Percentiles rank a stretch among this genome's conserved stretches.
Evolutionary conservation across 2,888 invertebrate genomes (phyloP).

Genomic region (Chrysotoxum bicinctum): DNA sequence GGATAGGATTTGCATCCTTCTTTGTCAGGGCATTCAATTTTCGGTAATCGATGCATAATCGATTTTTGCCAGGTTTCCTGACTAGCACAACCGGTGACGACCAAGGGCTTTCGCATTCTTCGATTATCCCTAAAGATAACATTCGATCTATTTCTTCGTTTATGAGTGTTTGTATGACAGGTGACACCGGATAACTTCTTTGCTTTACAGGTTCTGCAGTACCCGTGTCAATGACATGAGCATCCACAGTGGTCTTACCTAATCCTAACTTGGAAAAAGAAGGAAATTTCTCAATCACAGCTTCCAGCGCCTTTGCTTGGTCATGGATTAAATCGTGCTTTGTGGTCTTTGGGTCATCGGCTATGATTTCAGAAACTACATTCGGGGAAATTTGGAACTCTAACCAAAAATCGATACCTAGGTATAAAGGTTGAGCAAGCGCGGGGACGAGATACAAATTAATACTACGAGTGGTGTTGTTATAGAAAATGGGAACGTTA

Average conservation of each 20-base stretch:
- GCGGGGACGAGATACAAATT: constrained; percentile 42
- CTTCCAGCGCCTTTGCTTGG: neutral
- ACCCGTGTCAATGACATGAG: constrained; percentile 54
- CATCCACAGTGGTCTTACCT: constrained; percentile 34
- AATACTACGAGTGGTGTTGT: neutral
- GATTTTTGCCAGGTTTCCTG: no score
- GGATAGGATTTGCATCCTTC: no score
- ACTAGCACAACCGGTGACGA: constrained; percentile 69
- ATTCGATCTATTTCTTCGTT: constrained; percentile 75
- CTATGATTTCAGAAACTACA: neutral
- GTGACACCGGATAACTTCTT: constrained; percentile 1
- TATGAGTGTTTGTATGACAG: no score
- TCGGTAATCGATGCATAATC: no score
- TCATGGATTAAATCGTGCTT: neutral
- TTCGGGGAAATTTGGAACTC: constrained; percentile 17
- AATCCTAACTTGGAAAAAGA: constrained; percentile 11
- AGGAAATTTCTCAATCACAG: constrained; percentile 1
- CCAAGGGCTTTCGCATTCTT: constrained; percentile 63
- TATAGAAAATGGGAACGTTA: constrained; percentile 11
- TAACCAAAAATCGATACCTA: constrained; percentile 53
- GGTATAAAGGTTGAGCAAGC: constrained; percentile 17
- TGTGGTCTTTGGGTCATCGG: neutral
- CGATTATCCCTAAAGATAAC: constrained; percentile 75
- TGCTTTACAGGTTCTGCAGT: constrained; percentile 52
- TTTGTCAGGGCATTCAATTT: no score